phyloP scores from a whole-genome alignment of 2,113 vertebrate species.

The Lasiurus borealis region DNA sequence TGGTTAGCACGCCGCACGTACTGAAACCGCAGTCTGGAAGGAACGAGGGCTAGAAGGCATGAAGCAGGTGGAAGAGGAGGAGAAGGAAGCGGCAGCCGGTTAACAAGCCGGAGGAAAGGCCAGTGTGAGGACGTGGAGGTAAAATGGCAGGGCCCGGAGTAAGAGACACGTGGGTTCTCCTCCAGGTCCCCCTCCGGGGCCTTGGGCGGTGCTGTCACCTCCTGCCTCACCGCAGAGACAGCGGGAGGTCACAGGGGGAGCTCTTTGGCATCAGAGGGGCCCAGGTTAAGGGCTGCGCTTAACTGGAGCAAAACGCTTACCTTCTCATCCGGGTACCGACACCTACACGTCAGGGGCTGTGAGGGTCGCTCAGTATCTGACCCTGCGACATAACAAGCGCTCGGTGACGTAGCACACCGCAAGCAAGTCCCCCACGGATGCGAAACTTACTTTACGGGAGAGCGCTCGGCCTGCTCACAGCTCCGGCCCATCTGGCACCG shows the following conservation, averaged over 20 bases:
- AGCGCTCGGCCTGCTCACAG: neutral
- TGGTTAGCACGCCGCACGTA: neutral
- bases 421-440: neutral
- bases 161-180: neutral
- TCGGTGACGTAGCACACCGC: neutral
- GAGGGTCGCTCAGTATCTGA: neutral
- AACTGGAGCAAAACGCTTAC: neutral
- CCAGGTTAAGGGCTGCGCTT: neutral
- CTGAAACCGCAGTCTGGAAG: constrained; percentile 7
- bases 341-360: neutral
- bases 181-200: neutral
- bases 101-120: neutral
- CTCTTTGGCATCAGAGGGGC: neutral
- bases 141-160: neutral
- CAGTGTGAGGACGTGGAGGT: neutral
- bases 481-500: neutral
- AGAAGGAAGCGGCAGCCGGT: neutral
- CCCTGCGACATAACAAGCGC: neutral
- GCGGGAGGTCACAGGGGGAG: neutral
- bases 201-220: neutral
- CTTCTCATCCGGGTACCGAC: neutral
- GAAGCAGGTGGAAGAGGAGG: neutral
- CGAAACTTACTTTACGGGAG: neutral
- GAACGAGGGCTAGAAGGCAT: constrained; percentile 13
- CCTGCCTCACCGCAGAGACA: too few relatives aligned